Conservation (phyloP, 2,797 vertebrate genomes). For the Microhierax caerulescens region DNA sequence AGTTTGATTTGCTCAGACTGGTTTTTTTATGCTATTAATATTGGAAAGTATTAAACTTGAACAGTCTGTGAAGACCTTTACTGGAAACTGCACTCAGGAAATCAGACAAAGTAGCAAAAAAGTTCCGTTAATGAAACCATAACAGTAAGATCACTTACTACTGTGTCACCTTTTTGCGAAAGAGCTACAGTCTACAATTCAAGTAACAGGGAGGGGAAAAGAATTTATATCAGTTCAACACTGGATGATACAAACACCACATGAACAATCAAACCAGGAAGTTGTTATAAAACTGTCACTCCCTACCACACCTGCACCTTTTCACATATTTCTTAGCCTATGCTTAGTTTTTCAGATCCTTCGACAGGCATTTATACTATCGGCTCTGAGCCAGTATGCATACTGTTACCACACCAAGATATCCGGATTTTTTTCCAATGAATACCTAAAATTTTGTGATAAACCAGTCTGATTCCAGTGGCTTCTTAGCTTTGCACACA, state of each 20-base stretch:
- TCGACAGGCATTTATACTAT: neutral
- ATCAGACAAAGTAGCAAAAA: neutral
- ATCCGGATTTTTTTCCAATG: neutral
- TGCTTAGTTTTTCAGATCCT: neutral
- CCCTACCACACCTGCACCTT: neutral
- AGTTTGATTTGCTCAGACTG: neutral
- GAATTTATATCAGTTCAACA: neutral
- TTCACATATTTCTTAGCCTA: neutral
- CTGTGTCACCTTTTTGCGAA: neutral
- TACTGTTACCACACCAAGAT: neutral
- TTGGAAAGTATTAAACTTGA: neutral
- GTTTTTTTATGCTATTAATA: neutral
- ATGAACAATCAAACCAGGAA: neutral
- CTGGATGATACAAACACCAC: neutral
- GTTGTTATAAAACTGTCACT: neutral
- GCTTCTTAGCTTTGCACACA: neutral
- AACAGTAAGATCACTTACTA: neutral
- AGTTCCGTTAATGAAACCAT: neutral
- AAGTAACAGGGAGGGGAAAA: fast-evolving
- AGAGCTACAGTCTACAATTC: neutral
- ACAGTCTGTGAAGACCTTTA: neutral
- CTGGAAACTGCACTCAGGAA: neutral
- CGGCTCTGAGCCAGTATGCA: neutral
- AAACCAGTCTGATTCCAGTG: neutral
- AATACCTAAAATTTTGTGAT: neutral